Evolutionary conservation across 2,888 invertebrate species (phyloP), one percentile per base, ranked within the genome.

Genomic region (Priocnemis perturbator): DNA sequence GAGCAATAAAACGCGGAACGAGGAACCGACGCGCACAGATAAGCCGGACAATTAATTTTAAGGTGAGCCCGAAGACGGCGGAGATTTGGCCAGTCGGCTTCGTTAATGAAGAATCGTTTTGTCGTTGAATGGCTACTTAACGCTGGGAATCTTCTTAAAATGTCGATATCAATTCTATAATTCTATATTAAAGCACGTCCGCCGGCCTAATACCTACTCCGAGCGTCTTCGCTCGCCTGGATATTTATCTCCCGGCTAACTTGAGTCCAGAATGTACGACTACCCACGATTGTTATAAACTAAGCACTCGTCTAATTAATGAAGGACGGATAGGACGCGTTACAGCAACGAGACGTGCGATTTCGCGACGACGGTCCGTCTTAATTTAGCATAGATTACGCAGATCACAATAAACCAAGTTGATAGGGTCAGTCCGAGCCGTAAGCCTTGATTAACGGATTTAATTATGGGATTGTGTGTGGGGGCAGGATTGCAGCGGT

Each of bases 371-470:
- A 76, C 81, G 83, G 84, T 83, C 83, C 82, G 82, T 88, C 87
- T 87, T 85, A 85, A 88, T 88, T 87, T 85, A 85, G 82, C 84
- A 83, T 86, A 87, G 87, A 87, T 88, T 88, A 87, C 86, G 80
- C 83, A 83, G 88, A 88, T 89, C 87, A 86, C 87, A 88, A 88
- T 89, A 88, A 89, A 88, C 85, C 87, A 87, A 88, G 85, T 85
- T 85, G 87, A 87, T 86, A 86, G 88, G 88, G 88, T 88, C 88
- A 88, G 86, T 84, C 81, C 81, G 77, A 82, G 81, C 85, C 79
- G 85, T 88, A 89, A 88, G 86, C 89, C 87, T 87, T 88, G 88
- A 89, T 89, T 88, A 89, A 88, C 88, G 88, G 88, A 89, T 89
- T 89, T 88, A 89, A 89, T 89, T 89, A 89, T 88, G 84, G 85